Percentiles rank a stretch among this genome's conserved stretches.
phyloP scores from a whole-genome alignment of 2,113 vertebrate genomes.

The Pristiophorus japonicus region DNA sequence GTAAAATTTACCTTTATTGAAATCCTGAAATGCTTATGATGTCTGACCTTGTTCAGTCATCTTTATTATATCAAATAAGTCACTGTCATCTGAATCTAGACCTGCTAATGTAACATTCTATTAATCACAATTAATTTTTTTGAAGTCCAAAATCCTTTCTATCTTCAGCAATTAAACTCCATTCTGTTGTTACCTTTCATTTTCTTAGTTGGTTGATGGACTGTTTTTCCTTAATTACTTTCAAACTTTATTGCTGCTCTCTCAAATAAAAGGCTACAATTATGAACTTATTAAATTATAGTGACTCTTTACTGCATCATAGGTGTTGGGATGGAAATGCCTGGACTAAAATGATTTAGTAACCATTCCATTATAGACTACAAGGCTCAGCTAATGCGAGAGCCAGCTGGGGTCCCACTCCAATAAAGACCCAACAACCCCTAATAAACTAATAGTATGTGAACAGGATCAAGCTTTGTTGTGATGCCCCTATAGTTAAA shows the following conservation, averaged over 20 bases:
- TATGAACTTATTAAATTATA: background rate
- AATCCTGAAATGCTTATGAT: conserved; percentile 9
- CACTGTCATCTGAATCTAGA: background rate
- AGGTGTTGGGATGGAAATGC: background rate
- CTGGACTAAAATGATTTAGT: background rate
- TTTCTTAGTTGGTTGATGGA: background rate
- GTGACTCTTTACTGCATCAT: background rate
- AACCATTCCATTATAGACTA: background rate
- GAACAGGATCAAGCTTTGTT: no score
- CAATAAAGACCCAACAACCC: background rate
- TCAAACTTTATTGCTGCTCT: background rate
- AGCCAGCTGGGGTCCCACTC: background rate
- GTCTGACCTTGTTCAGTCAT: conserved; percentile 10
- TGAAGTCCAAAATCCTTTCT: background rate
- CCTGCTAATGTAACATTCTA: background rate
- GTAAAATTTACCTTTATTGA: background rate
- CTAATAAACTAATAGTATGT: background rate
- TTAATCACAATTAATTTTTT: conserved; percentile 6
- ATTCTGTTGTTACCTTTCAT: background rate
- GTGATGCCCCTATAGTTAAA: background rate
- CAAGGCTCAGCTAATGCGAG: background rate
- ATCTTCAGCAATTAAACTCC: background rate
- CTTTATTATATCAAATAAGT: conserved; percentile 6
- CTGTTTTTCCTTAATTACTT: background rate
- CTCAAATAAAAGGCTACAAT: background rate